These are phyloP conservation scores for Eupithecia vulgata DNA, from an alignment of 2,888 invertebrate genomes.

Conservation along the genomic window DNA sequence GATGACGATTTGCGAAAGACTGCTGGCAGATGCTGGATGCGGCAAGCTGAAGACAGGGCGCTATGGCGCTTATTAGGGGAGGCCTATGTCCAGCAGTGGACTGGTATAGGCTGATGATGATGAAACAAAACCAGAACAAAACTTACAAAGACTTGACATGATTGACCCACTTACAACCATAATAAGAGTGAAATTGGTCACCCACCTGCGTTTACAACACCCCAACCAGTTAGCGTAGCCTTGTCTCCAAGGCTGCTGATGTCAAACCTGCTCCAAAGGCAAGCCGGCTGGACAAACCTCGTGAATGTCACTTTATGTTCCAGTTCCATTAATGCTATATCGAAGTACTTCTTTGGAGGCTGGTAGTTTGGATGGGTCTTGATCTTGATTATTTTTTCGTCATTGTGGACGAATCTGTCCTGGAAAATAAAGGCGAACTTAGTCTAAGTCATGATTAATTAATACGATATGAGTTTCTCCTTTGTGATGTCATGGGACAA, in stretches of 20 bases:
- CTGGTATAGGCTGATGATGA: too few species aligned
- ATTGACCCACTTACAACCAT: too few species aligned
- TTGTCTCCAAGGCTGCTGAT: slow-evolving; percentile 46
- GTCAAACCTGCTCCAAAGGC: slow-evolving; percentile 57
- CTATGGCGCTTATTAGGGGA: too few species aligned
- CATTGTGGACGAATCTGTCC: slow-evolving; percentile 41
- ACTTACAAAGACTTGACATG: too few species aligned
- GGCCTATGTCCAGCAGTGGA: too few species aligned
- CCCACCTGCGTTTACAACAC: slow-evolving; percentile 58
- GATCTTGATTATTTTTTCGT: slow-evolving; percentile 55
- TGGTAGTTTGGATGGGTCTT: slow-evolving; percentile 59
- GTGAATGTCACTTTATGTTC: slow-evolving; percentile 51
- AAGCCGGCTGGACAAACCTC: slow-evolving; percentile 61
- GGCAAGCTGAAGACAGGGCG: too few species aligned
- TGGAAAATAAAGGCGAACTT: slow-evolving; percentile 27
- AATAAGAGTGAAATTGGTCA: too few species aligned
- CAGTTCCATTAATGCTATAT: slow-evolving; percentile 66
- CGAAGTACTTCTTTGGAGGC: slow-evolving; percentile 63
- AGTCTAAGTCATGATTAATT: background rate
- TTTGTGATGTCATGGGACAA: background rate
- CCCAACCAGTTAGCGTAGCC: slow-evolving; percentile 66
- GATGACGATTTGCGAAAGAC: too few species aligned
- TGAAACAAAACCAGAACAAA: too few species aligned
- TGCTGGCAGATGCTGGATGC: too few species aligned
- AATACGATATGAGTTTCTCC: background rate